phyloP scores from a whole-genome alignment of 2,113 vertebrate species.

The Mastomys coucha region DNA sequence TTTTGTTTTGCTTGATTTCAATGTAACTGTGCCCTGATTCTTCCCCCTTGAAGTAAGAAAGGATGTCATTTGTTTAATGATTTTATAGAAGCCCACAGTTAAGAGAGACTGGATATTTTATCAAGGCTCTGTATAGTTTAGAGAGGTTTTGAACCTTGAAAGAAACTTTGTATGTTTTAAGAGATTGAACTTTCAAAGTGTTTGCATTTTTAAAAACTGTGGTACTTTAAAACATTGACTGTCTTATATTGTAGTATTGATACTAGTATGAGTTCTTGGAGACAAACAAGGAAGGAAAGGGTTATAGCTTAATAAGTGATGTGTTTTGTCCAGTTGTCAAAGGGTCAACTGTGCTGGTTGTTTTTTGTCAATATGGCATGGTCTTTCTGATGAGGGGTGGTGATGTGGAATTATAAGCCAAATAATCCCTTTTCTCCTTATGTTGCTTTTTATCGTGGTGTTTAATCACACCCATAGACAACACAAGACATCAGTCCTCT shows the following conservation, averaged over 20 bases:
- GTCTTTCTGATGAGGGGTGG: background rate
- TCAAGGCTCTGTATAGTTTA: background rate
- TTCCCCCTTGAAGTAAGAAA: no score
- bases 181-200: background rate
- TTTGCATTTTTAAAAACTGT: background rate
- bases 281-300: background rate
- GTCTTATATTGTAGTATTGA: background rate
- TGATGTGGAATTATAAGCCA: background rate
- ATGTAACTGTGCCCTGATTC: no score
- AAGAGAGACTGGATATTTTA: background rate
- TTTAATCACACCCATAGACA: background rate
- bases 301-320: background rate
- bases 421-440: background rate
- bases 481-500: no score
- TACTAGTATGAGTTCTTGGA: background rate
- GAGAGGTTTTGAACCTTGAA: background rate
- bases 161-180: background rate
- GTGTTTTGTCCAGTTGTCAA: background rate
- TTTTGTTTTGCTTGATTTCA: no score
- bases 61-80: no score
- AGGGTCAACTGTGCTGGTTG: background rate
- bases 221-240: background rate
- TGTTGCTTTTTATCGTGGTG: background rate
- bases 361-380: background rate
- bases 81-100: background rate